A percentile compares a stretch with the other conserved stretches of the same genome.
phyloP scores from a whole-genome alignment of 2,113 vertebrate species.

The Ariopsis seemanni region DNA sequence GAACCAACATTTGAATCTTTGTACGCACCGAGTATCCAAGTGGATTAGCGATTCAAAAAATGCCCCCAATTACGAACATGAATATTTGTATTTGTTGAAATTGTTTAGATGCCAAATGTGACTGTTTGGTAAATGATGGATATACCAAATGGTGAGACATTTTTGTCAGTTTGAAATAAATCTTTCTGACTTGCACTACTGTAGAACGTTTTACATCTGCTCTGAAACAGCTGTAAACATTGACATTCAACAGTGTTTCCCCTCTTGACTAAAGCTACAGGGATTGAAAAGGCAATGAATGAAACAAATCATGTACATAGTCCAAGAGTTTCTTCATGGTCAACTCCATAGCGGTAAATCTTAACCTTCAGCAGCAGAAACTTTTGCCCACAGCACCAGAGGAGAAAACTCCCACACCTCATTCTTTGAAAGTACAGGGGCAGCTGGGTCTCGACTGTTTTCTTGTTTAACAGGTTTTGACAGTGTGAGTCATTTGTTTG shows the following conservation, averaged over 20 bases:
- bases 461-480: constrained; percentile 3
- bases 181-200: not conserved
- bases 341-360: constrained; percentile 1
- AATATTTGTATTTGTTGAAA: not conserved
- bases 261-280: not conserved
- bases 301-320: not conserved
- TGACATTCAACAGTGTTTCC: not conserved
- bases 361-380: not conserved
- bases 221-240: not conserved
- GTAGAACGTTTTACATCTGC: not conserved
- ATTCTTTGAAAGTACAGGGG: constrained; percentile 11
- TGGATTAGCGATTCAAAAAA: not conserved
- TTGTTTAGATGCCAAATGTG: not conserved
- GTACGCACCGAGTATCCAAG: not conserved
- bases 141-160: not conserved
- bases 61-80: not conserved
- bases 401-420: not conserved
- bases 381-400: not conserved
- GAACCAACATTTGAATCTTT: not conserved
- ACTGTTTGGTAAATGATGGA: not conserved
- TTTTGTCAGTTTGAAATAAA: not conserved
- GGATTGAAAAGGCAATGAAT: constrained; percentile 7
- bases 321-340: constrained; percentile 1
- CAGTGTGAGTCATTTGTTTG: constrained; percentile 17
- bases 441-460: not conserved